Base-by-base conservation (phyloP, 1,140 invertebrate species). In the Cephus cinctus region DNA sequence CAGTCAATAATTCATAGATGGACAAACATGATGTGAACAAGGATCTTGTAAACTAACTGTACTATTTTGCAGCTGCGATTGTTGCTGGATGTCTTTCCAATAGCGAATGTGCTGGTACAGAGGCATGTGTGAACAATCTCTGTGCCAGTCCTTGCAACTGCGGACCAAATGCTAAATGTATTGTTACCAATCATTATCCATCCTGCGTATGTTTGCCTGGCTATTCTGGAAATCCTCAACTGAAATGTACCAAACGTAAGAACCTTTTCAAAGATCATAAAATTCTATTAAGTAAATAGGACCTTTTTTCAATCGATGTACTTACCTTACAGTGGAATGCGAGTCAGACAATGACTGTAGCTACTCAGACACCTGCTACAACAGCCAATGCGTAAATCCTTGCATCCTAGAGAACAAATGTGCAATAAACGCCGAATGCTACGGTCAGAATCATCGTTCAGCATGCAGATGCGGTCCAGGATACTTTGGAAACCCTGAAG, bases 61-160 rank as follows among this genome's bases (percentile, higher is more conserved):
- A 27, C 19, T 20, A 15, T 15, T 50, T 58, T 62, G 9, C 34
- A 75, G 76, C 76, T 41, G 71, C 81, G 32, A 80, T 81, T 23
- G 78, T 86, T 8, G 55, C 65, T 0, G 88, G 86, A 32, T 93
- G 91, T 63, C 82, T 81, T 57, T 83, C 86, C 2, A 90, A 89
- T 64, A 81, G 82, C 2, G 90, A 94, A 38, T 95, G 92, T 69
- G 80, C 85, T 14, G 67, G 83, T 27, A 85, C 86, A 14, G 86
- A 92, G 71, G 84, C 90, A 2, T 94, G 91, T 63, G 81, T 91
- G 22, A 91, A 92, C 54, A 77, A 80, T 32, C 72, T 80, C 5
- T 94, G 92, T 65, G 81, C 87, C 4, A 88, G 83, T 64, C 91
- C 92, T 1, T 94, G 92, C 56, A 86, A 89, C 47, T 94, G 92